Evolutionary conservation across 2,113 vertebrate genomes (phyloP), one percentile per base, ranked within the genome.

Genomic region (Apodemus speciosus): DNA sequence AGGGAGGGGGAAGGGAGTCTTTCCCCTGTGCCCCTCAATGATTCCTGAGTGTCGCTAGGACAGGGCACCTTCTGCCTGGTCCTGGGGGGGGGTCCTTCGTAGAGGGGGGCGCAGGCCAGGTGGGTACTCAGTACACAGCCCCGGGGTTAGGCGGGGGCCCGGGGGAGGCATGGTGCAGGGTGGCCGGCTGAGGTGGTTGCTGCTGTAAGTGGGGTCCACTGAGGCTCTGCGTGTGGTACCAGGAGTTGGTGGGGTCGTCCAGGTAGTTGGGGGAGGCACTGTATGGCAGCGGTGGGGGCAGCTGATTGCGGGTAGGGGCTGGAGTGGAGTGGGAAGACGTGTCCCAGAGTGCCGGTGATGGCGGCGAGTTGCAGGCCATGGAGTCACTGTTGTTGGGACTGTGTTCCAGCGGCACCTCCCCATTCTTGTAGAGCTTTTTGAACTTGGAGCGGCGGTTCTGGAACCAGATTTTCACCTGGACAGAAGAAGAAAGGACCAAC

Each of bases 381-480:
- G 99, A 99, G 97, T 99, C 99, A 89, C 99, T 99, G 97, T 99
- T 99, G 97, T 99, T 99, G 62, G 99, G 99, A 53, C 99, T 99
- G 98, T 99, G 99, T 81, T 99, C 99, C 96, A 99, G 97, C 0
- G 99, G 99, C 23, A 99, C 99, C 96, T 99, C 99, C 51, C 99
- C 99, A 21, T 99, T 99, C 97, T 99, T 99, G 98, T 99, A 99
- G 66, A 99, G 98, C 96, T 99, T 99, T 99, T 99, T 99, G 98
- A 99, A 99, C 97, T 99, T 99, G 98, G 99, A 99, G 56, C 99
- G 98, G 62, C 99, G 98, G 98, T 99, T 99, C 98, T 99, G 99
- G 98, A 99, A 99, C 99, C 99, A 99, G 96, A 99, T 99, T 97
- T 99, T 99, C 66, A 99, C 99, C 99, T 99, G 97, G 46, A 90